Percentiles rank a stretch among this genome's conserved stretches.
These are phyloP conservation scores for Varanus salvator DNA, from an alignment of 2,113 vertebrate genomes.

Conservation along the genomic window DNA sequence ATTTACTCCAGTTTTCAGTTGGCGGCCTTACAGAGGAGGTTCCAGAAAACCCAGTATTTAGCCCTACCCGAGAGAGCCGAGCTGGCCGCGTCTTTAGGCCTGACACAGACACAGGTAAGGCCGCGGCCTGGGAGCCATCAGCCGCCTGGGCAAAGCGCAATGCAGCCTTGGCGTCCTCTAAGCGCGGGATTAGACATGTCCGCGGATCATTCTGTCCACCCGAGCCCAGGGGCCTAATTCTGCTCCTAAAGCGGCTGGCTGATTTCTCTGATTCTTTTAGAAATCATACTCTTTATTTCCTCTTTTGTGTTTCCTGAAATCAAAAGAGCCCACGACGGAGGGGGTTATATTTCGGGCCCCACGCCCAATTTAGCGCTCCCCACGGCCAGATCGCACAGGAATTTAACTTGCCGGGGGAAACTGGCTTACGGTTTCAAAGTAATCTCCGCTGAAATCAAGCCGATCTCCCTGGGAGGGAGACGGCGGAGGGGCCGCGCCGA, in stretches of 20 bases:
- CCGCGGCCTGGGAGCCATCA: not conserved
- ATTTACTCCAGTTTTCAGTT: conserved; percentile 99
- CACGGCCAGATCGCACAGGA: not conserved
- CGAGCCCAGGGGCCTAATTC: not conserved
- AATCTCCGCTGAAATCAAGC: no score
- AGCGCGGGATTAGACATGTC: not conserved
- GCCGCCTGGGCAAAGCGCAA: not conserved
- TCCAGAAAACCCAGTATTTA: conserved; percentile 99
- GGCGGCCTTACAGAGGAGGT: conserved; percentile 94
- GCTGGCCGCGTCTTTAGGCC: conserved; percentile 93
- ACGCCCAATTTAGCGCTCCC: not conserved
- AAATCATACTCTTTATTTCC: no score
- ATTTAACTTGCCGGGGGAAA: not conserved
- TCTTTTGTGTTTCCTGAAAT: not conserved
- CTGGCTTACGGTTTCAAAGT: not conserved
- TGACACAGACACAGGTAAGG: conserved; percentile 96
- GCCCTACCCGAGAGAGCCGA: conserved; percentile 97
- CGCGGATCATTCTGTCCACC: not conserved
- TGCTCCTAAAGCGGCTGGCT: not conserved
- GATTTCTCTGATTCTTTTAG: not conserved
- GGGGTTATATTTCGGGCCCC: not conserved
- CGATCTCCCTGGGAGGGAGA: no score
- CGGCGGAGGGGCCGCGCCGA: no score
- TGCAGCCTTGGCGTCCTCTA: not conserved
- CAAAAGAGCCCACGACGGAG: not conserved